A percentile compares a stretch with the other conserved stretches of the same genome.
Evolutionary conservation across 2,113 vertebrate species (phyloP).

Genomic region (Uria lomvia): DNA sequence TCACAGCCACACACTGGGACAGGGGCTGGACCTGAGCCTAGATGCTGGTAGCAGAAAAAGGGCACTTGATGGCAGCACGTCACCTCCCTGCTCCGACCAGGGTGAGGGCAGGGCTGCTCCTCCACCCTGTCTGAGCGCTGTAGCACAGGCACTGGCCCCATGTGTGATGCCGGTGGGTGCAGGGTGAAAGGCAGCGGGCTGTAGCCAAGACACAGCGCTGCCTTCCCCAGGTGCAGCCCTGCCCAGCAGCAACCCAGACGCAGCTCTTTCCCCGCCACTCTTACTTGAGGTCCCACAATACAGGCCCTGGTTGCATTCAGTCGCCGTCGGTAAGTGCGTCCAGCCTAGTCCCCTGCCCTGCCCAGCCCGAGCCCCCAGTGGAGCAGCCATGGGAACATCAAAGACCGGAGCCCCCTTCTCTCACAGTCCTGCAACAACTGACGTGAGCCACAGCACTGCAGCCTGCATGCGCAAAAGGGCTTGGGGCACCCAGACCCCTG

Average conservation of each 20-base stretch:
- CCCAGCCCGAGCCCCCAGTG: background rate
- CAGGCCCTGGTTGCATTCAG: background rate
- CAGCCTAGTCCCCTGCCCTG: background rate
- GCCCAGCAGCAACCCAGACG: background rate
- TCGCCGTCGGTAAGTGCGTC: rapidly evolving
- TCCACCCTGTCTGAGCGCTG: background rate
- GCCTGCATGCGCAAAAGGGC: background rate
- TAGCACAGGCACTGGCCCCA: background rate
- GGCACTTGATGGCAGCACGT: background rate
- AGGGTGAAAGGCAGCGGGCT: background rate
- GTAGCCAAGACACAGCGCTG: background rate
- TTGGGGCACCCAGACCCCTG: background rate
- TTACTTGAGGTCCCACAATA: rapidly evolving
- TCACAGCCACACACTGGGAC: background rate
- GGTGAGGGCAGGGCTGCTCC: background rate
- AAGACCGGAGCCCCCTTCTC: background rate
- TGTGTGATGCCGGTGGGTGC: background rate
- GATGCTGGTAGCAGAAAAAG: background rate
- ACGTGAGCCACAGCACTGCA: background rate
- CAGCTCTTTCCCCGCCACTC: rapidly evolving
- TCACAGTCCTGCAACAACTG: rapidly evolving
- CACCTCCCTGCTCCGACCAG: background rate
- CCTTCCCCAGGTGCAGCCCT: background rate
- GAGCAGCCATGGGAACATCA: background rate
- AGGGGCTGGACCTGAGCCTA: background rate